Evolutionary conservation across 30 jellyfish, hydroid and myxozoan species (phyloP), one percentile per base, ranked within the genome.

Genomic region (Aurelia sp.): DNA sequence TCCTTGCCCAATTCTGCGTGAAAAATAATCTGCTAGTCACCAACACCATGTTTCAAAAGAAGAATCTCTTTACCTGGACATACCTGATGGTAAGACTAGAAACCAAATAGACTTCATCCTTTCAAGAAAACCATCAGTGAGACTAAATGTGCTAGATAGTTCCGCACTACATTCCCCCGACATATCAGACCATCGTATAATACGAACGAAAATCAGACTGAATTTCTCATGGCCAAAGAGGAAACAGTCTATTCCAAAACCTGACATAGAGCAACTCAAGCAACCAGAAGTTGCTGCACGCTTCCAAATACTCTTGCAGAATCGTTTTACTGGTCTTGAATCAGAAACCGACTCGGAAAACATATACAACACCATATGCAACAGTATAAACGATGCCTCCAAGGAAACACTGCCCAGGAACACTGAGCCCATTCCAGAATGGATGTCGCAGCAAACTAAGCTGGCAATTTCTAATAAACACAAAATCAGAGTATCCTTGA

Each of bases 71-170:
- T 21, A 78, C 83, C 4, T 78, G 89, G 89, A 78, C 84, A 17
- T 78, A 71, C 89, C 89, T 17, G 84, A 78, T 78, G 89, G 89
- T 27, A 60, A 78, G 50, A 59, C 82, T 3, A 51, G 35, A 22
- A 76, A 76, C 61, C 66, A 9, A 55, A 76, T 58, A 15, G 86
- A 78, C 87, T 63, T 78, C 57, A 78, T 78, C 44, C 78, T 78
- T 6, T 71, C 77, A 11, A 78, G 70, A 61, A 61, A 78, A 11
- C 78, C 69, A n/a, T 71, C 83, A 13, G 78, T 71, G 22, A 69
- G 83, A 20, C 83, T 20, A 27, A 44, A 69, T 41, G 33, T 71
- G 1, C 78, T 44, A 3, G 83, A 44, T 33, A 71, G 83, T 27
- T 20, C 78, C n/a, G 67, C 33, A n/a, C 69, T 44, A n/a, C 51